phyloP scores from a whole-genome alignment of 1,140 invertebrate genomes.

The Zaprionus vittiger region DNA sequence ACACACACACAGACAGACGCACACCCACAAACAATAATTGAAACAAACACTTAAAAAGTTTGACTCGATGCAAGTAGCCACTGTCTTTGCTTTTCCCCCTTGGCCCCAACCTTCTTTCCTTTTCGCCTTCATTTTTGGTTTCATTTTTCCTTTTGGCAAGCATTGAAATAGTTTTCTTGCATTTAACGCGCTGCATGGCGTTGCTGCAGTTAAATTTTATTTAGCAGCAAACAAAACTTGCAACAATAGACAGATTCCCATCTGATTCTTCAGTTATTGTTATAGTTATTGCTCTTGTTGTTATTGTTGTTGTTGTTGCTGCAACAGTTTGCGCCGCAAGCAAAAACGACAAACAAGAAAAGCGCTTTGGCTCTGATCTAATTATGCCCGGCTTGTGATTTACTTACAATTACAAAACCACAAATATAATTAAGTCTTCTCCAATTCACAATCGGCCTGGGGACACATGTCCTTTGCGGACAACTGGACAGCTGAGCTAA shows the following conservation, averaged over 20 bases:
- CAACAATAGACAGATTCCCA: constrained; percentile 54
- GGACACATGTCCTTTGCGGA: constrained; percentile 44
- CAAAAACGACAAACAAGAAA: not conserved
- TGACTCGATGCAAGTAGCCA: constrained; percentile 44
- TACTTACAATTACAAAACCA: constrained; percentile 54
- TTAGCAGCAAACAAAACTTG: constrained; percentile 54
- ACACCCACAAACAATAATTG: constrained; percentile 78
- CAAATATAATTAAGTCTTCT: constrained; percentile 70
- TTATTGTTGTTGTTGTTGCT: constrained; percentile 21
- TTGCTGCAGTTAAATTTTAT: constrained; percentile 72
- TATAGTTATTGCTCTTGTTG: constrained; percentile 9
- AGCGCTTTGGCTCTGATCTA: constrained; percentile 39
- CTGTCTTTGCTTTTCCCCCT: constrained; percentile 16
- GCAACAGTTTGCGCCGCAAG: constrained; percentile 14
- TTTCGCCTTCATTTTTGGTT: constrained; percentile 24
- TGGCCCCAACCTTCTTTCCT: not conserved
- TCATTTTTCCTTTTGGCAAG: constrained; percentile 26
- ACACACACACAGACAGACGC: constrained; percentile 34
- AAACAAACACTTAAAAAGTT: constrained; percentile 82
- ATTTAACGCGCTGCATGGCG: constrained; percentile 38
- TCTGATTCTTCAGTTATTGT: constrained; percentile 14
- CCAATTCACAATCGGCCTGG: constrained; percentile 36
- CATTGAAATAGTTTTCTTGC: constrained; percentile 64
- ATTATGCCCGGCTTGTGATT: constrained; percentile 57
- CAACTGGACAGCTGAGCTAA: not conserved